Evolutionary conservation across 2,797 vertebrate genomes (phyloP), one percentile per base, ranked within the genome.

Genomic region (Harpagifer antarcticus): DNA sequence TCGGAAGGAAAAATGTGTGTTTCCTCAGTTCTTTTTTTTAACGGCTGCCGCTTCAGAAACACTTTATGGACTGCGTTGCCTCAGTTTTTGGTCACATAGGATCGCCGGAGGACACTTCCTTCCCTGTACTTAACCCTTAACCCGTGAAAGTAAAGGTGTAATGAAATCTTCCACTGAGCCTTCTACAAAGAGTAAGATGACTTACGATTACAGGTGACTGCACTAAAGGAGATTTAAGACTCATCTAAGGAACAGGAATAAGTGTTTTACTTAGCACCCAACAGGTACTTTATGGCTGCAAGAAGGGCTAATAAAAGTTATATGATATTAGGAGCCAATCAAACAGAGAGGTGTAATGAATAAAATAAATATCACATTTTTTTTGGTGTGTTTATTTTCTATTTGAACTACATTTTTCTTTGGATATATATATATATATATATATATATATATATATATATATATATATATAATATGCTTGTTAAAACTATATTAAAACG

Each of bases 111-210:
- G 93, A 91, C 94, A 95, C 94, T 97, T 97, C 96, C 96, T 96
- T 94, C 93, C 93, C 93, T 93, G 94, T 94, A 92, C 95, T 97
- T 97, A 97, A 98, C 96, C 96, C 94, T 90, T 96, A 94, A 96
- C 96, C 93, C 50, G 23, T 61, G 79, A 91, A 94, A 94, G 95
- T 96, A 94, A 94, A 96, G 91, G 85, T 95, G 95, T 95, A 95
- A 95, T 95, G 94, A 94, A 95, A 94, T 93, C 90, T 94, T 64
- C 86, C 84, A 92, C 93, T 73, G 93, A 91, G 94, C 93, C 63
- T 83, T 91, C 73, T 74, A 92, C 91, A 94, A 96, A 93, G 92
- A 95, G 93, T 91, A 91, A 90, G 90, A 89, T 88, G 90, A 93
- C 92, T 93, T 92, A 86, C 0, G 67, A 80, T 87, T 83, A 84